A percentile compares a stretch with the other conserved stretches of the same genome.
Evolutionary conservation across 2,113 vertebrate species (phyloP).

Genomic region (Alexandromys fortis): DNA sequence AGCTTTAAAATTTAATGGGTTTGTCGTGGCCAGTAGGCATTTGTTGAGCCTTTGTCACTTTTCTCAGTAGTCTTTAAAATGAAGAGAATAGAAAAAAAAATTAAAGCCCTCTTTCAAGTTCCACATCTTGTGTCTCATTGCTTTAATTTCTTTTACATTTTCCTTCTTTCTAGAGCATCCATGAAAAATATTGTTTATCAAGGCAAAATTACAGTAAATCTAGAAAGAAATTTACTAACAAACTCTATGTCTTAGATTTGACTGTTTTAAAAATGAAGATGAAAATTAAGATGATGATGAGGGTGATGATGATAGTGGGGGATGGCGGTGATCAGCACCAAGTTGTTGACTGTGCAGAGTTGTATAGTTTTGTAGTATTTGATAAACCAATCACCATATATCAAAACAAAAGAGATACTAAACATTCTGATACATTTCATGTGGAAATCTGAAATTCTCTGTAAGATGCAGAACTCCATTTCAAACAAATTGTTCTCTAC

Average conservation of each 20-base stretch:
- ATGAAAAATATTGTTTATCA: background rate
- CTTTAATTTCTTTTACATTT: background rate
- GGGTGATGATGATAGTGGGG: background rate
- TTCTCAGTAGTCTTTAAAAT: background rate
- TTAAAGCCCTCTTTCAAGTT: background rate
- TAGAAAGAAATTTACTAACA: background rate
- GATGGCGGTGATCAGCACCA: background rate
- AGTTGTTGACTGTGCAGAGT: background rate
- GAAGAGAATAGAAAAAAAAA: background rate
- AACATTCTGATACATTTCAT: background rate
- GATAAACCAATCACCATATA: background rate
- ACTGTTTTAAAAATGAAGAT: background rate
- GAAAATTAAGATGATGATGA: background rate
- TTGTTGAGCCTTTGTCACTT: background rate
- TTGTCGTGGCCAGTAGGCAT: background rate
- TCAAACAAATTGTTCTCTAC: background rate
- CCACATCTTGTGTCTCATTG: background rate
- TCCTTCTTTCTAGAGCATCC: background rate
- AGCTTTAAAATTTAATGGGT: background rate
- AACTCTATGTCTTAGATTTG: background rate
- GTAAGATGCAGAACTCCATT: background rate
- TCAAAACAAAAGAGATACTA: background rate
- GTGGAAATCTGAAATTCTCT: background rate
- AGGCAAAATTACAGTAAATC: background rate
- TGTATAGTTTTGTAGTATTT: constrained; percentile 18